phyloP scores from a whole-genome alignment of 2,888 invertebrate genomes.

The Nemurella pictetii region DNA sequence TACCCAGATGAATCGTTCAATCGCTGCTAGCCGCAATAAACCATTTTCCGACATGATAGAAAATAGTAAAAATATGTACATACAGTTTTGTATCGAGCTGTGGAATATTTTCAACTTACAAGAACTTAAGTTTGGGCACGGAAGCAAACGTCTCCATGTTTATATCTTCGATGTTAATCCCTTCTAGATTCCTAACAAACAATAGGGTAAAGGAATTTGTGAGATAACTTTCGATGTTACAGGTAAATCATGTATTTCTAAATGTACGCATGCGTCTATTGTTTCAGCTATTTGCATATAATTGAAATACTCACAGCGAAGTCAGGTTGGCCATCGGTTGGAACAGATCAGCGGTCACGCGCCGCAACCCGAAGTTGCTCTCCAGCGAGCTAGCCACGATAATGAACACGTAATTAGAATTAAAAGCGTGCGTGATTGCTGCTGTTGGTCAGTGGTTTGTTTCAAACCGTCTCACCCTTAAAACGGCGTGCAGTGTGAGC shows the following conservation, averaged over 20 bases:
- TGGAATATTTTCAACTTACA: conserved; percentile 52
- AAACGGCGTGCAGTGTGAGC: not conserved
- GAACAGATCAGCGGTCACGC: conserved; percentile 44
- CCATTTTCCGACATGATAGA: too few relatives aligned
- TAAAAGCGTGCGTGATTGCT: conserved; percentile 32
- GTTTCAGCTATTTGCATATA: too few relatives aligned
- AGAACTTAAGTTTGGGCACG: conserved; percentile 56
- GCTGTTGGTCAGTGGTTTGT: not conserved
- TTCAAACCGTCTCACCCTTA: too few relatives aligned
- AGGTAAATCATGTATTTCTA: not conserved
- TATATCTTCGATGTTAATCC: conserved; percentile 57
- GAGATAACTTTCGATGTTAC: not conserved
- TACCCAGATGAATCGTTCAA: too few relatives aligned
- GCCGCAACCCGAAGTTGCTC: conserved; percentile 48
- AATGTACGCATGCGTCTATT: not conserved
- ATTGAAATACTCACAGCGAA: conserved; percentile 45
- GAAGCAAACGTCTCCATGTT: conserved; percentile 56
- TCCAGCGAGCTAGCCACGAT: conserved; percentile 51
- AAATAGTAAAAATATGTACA: too few relatives aligned
- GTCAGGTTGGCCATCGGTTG: conserved; percentile 42
- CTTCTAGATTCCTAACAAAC: conserved; percentile 56
- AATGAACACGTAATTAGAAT: conserved; percentile 50
- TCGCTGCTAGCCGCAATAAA: too few relatives aligned
- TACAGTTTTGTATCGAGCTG: too few relatives aligned
- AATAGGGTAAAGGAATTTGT: conserved; percentile 22